Percentiles rank a stretch among this genome's conserved stretches.
Evolutionary conservation across 2,888 invertebrate genomes (phyloP).

Genomic region (Rhabditoides inermis): DNA sequence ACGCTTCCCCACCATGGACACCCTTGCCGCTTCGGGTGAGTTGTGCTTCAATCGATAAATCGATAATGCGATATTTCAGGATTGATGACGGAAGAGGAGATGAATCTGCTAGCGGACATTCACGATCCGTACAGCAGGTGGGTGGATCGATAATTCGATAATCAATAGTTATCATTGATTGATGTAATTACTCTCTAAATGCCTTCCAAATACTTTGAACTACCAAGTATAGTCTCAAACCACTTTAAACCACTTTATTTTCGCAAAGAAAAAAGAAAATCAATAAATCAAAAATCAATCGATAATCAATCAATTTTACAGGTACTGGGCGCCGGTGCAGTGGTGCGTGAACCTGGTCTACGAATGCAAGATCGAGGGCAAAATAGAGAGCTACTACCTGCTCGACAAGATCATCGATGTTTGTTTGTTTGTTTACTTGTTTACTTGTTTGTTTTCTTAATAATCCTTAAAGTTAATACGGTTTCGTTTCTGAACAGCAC

Average conservation of each 20-base stretch:
- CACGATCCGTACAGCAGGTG: constrained; percentile 38
- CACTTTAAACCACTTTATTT: too few species aligned
- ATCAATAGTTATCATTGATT: neutral
- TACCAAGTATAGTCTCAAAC: neutral
- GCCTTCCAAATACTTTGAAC: neutral
- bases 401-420: constrained; percentile 39
- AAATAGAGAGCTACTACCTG: constrained; percentile 34
- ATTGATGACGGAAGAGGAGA: constrained; percentile 33
- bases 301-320: too few species aligned
- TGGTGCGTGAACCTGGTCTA: constrained; percentile 32
- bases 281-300: too few species aligned
- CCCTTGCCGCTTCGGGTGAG: constrained; percentile 24
- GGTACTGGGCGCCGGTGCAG: constrained; percentile 37
- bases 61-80: constrained; percentile 13
- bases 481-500: too few species aligned
- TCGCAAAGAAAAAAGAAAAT: too few species aligned
- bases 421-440: neutral
- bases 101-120: constrained; percentile 34
- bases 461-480: neutral
- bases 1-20: constrained; percentile 38
- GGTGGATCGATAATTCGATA: too few species aligned
- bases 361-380: constrained; percentile 27
- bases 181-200: too few species aligned
- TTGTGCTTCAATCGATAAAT: neutral
- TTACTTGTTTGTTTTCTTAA: too few species aligned